Evolutionary conservation across 2,797 vertebrate genomes (phyloP), one percentile per base, ranked within the genome.

Genomic region (Synanceia verrucosa): DNA sequence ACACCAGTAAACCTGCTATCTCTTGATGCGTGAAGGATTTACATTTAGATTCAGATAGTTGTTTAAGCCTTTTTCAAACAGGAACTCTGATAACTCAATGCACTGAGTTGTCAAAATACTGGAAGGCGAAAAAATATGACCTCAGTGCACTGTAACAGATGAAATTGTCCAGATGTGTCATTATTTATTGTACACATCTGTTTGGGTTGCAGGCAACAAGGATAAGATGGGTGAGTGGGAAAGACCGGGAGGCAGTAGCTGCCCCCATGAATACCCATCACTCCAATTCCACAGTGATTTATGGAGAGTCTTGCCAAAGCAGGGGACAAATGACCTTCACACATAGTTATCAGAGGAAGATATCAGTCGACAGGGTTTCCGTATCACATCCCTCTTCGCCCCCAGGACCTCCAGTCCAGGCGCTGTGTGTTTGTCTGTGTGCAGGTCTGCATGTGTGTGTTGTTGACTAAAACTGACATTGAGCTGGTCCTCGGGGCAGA

Each of bases 321-420:
- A 72, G 88, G 83, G 87, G 81, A 90, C 86, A 88, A 91, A 92
- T 87, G 91, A 94, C 93, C 94, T 94, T 94, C 91, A 92, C 91
- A 90, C 86, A 74, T 81, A 81, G 84, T 90, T 92, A 93, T 92
- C 92, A 83, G 87, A 92, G 87, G 80, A 78, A 91, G 89, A 92
- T 86, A 89, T 92, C 91, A 87, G 78, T 50, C 86, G 90, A 91
- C 89, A 88, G 81, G 79, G 87, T 89, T 89, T 90, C 82, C 47
- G 80, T 89, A 89, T 87, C 89, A 52, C 73, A 86, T 85, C 86
- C 73, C 47, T 79, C 76, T 63, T 48, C 12, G 44, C 78, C 91
- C 84, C 39, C 70, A 57, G 77, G 81, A 70, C 51, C 66, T 23
- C 21, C 31, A 14, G 19, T 80, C 79, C 65, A 56, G 70, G 50